Evolutionary conservation across 2,113 vertebrate species (phyloP), one percentile per base, ranked within the genome.

Genomic region (Tringa solitaria): DNA sequence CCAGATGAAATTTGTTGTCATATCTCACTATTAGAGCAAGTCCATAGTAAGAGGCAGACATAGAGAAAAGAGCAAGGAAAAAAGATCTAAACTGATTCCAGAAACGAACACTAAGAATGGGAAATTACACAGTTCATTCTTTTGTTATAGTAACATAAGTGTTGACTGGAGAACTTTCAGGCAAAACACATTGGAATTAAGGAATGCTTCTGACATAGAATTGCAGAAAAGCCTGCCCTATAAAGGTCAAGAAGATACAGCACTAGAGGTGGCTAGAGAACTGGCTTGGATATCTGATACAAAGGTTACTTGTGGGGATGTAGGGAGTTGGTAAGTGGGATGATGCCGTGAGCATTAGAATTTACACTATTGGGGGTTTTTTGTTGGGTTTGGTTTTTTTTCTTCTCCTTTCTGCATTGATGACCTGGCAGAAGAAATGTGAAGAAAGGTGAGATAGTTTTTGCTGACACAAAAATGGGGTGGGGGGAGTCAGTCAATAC

Each of bases 371-470:
- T 94, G 75, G 26, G 54, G 11, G 10, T 75, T 94, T 84, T 90
- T 63, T 82, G 45, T 84, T 57, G 41, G 54, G 8, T n/a, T 65
- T 68, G 14, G 4, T 0, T 2, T 45, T 51, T 23, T 46, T 63
- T 80, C 90, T 51, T 75, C 28, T 50, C 39, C 76, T 96, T 97
- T 97, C 89, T 95, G 51, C 93, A 96, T 94, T 84, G 93, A 98
- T 96, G 93, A 92, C 81, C 95, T 93, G 65, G 91, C 89, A 97
- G 90, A 97, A 97, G 97, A 97, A 97, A 96, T 93, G 93, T 87
- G 88, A 87, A 95, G 92, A 89, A 97, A 97, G 93, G 91, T 97
- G 94, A 97, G 91, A 95, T 45, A 75, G 84, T 95, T 96, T 93
- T 97, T 97, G 94, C 97, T 97, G 94, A 98, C 95, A 96, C 83